These are phyloP conservation scores for Halichoeres trimaculatus DNA, from an alignment of 2,113 vertebrate genomes.

Conservation along the genomic window DNA sequence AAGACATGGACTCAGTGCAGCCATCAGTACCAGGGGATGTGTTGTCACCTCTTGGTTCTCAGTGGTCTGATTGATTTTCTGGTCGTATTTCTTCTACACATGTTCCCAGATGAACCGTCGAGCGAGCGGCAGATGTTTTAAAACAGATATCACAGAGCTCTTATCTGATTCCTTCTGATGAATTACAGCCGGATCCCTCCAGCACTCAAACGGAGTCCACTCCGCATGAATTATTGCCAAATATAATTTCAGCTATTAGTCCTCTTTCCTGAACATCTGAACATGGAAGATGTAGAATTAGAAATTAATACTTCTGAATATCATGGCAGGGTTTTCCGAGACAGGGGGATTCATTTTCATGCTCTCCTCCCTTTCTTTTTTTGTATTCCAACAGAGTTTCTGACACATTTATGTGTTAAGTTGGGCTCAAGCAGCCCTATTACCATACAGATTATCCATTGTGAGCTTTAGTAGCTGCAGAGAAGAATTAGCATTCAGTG, in stretches of 20 bases:
- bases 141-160: constrained; percentile 89
- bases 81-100: constrained; percentile 67
- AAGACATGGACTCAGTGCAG: too few species aligned
- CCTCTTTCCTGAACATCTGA: constrained; percentile 91
- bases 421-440: constrained; percentile 84
- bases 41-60: constrained; percentile 35
- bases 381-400: constrained; percentile 86
- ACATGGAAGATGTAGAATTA: constrained; percentile 87
- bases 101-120: constrained; percentile 85
- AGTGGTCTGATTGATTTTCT: constrained; percentile 56
- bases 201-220: constrained; percentile 90
- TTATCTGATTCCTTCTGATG: constrained; percentile 91
- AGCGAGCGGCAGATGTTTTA: constrained; percentile 86
- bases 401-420: constrained; percentile 88
- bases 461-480: constrained; percentile 65
- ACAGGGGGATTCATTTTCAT: constrained; percentile 84
- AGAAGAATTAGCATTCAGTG: constrained; percentile 76
- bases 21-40: neutral
- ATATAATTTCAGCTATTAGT: constrained; percentile 97
- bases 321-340: constrained; percentile 79
- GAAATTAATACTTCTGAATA: constrained; percentile 93
- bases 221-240: constrained; percentile 96
- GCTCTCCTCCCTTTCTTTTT: constrained; percentile 40
- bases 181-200: constrained; percentile 89
- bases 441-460: constrained; percentile 83